Evolutionary conservation across 37 sponge, comb jelly and placozoan species (phyloP), one percentile per base, ranked within the genome.

Genomic region (Amphimedon queenslandica): DNA sequence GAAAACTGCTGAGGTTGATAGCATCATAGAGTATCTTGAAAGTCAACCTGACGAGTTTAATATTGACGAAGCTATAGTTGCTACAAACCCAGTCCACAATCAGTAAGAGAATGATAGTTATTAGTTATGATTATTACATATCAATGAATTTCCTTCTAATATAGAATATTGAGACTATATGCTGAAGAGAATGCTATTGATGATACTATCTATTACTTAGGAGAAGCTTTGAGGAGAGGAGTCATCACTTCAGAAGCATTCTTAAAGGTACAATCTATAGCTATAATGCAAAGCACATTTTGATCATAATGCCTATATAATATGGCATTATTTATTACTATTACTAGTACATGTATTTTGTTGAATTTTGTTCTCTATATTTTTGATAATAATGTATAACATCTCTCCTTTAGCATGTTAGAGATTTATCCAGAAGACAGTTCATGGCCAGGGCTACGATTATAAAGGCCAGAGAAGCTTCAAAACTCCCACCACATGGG

Each of bases 171-270:
- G 40, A 63, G 75, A 16, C 77, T 98, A 47, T 92, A 87, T 87
- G 93, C 99, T 0, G 93, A 95, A 67, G 96, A 98, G 80, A 92
- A 86, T 78, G 99, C 96, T 1, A 84, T 98, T 42, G 99, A 98
- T 72, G 99, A 98, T 69, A 87, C 93, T 13, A 86, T 92, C 38
- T 98, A 95, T 76, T 94, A 95, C 76, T 78, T 98, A 36, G 91
- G 89, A 51, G 99, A 98, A 71, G 95, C 90, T 23, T 81, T 98
- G 23, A 82, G 99, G 40, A 98, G 87, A 66, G 89, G 76, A 30
- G 89, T 87, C 38, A 87, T 98, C 25, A 58, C 89, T 55, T 71
- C 88, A 29, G 96, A 95, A 0, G 88, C 89, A 10, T 98, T 90
- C 55, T 69, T 98, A 57, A 92, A 92, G 88, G 98, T 97, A 75